Evolutionary conservation across 1,140 invertebrate genomes (phyloP).

Genomic region (Euglossa dilemma): DNA sequence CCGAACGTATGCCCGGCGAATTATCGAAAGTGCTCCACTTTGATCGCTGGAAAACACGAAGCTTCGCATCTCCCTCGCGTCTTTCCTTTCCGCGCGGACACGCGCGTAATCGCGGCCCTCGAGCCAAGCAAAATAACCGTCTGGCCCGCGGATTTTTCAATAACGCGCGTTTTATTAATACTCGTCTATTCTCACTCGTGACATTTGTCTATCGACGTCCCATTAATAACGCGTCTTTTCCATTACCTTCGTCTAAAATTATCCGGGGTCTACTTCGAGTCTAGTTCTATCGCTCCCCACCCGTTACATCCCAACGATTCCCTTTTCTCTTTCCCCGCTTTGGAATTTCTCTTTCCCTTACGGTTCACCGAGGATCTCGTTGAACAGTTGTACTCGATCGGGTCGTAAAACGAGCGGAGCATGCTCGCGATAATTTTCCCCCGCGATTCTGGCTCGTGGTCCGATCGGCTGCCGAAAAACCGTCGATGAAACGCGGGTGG

Average conservation of each 20-base stretch:
- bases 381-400: no score
- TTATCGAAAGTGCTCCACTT: not conserved
- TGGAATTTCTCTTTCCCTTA: no score
- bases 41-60: not conserved
- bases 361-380: no score
- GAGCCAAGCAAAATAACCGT: constrained; percentile 43
- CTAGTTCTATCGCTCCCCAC: no score
- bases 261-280: no score
- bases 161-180: constrained; percentile 2
- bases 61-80: not conserved
- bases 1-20: not conserved
- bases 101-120: not conserved
- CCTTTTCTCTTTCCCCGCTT: no score
- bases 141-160: not conserved
- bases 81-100: not conserved
- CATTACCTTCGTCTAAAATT: not conserved
- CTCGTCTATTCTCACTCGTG: not conserved
- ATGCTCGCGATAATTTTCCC: not conserved
- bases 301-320: no score
- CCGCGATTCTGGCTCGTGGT: not conserved
- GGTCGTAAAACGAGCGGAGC: not conserved
- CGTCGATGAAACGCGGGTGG: constrained; percentile 7
- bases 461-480: constrained; percentile 10
- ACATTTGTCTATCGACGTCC: not conserved
- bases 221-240: not conserved